Base-by-base conservation (phyloP, 2,113 vertebrate species). In the Apeltes quadracus region DNA sequence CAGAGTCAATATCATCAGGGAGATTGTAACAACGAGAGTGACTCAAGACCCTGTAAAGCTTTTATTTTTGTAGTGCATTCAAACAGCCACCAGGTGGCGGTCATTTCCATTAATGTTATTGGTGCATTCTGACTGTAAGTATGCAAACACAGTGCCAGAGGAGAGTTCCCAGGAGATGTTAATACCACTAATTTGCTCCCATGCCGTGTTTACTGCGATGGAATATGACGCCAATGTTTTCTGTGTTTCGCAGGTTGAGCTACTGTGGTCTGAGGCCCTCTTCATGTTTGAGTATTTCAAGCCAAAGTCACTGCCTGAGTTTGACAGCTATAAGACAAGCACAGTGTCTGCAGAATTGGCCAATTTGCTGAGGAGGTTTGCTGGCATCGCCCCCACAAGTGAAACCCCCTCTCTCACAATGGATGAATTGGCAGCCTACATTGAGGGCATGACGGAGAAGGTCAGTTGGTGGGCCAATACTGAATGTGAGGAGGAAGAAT, bases 301-400 rank as follows among this genome's bases (percentile, higher is more conserved):
- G 84, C 98, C 98, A 61, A 98, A 98, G 93, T 95, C 96, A 1
- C 93, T 98, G 66, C 97, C 98, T 0, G 98, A 99, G 76, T 99
- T 99, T 75, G 98, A 99, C 75, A 98, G 98, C 89, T 99, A 98
- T 82, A 99, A 99, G 93, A 98, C 98, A 1, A 99, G 98, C 90
- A 98, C 98, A 0, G 97, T 99, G 55, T 99, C 97, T 32, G 97
- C 97, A 0, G 98, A 99, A 79, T 85, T 99, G 80, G 97, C 98
- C 81, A 99, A 99, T 85, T 95, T 99, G 48, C 87, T 99, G 69
- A 95, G 94, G 87, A 95, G 96, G 86, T 95, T 99, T 38, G 92
- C 95, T 29, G 89, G 93, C 51, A 97, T 98, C 1, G 94, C 96
- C 58, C 97, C 97, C 48, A 83, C 82, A 6, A 93, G 94, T 5